Evolutionary conservation across 2,888 invertebrate genomes (phyloP).

Genomic region (Tetanocera ferruginea): DNA sequence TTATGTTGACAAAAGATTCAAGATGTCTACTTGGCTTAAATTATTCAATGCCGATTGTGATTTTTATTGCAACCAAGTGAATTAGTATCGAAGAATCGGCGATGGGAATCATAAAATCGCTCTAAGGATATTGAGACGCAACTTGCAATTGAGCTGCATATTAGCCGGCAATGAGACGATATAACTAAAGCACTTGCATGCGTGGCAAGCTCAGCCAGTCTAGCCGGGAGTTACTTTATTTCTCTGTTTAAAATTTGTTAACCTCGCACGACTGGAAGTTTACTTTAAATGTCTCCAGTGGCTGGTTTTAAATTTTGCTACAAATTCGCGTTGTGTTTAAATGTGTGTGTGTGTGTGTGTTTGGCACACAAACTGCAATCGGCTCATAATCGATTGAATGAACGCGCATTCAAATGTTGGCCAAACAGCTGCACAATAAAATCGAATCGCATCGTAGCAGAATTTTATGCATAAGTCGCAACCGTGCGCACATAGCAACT

Average conservation of each 20-base stretch:
- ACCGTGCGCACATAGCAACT: not conserved
- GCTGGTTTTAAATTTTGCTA: not conserved
- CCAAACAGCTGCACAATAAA: not conserved
- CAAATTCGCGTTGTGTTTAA: not conserved
- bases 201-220: no score
- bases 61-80: conserved; percentile 19
- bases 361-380: not conserved
- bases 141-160: no score
- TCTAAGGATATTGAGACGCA: no score
- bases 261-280: not conserved
- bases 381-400: conserved; percentile 9
- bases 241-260: not conserved
- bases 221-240: not conserved
- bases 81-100: not conserved
- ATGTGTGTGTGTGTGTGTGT: no score
- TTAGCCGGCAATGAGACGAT: no score
- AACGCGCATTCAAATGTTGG: not conserved
- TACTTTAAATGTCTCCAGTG: not conserved
- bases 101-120: no score
- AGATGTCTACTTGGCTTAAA: conserved; percentile 1
- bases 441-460: conserved; percentile 1
- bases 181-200: no score
- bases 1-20: no score
- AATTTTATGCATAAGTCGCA: conserved; percentile 9
- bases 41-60: conserved; percentile 32